These are phyloP conservation scores for Actinostola sp. DNA, from an alignment of 92 coral and sea anemone genomes.

Conservation along the genomic window DNA sequence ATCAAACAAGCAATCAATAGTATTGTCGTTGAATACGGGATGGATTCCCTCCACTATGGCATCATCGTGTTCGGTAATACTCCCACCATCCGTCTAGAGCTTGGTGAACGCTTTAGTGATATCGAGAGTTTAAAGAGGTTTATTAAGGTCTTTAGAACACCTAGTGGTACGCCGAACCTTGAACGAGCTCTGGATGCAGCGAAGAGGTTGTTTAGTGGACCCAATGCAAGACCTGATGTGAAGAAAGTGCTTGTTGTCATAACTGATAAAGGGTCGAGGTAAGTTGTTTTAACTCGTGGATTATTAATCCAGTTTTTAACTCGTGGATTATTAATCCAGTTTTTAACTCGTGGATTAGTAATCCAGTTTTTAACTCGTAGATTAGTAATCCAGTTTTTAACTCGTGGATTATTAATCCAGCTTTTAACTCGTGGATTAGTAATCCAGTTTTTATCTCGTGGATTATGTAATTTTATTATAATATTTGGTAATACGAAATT, in stretches of 20 bases:
- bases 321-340: too few species aligned
- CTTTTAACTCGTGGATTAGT: too few species aligned
- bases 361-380: too few species aligned
- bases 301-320: too few species aligned
- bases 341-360: too few species aligned
- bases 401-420: too few species aligned
- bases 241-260: slow-evolving; percentile 53
- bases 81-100: slow-evolving; percentile 34
- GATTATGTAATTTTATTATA: too few species aligned
- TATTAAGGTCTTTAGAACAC: slow-evolving; percentile 15
- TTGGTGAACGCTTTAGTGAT: slow-evolving; percentile 34
- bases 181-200: slow-evolving; percentile 57
- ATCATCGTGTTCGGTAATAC: slow-evolving; percentile 44
- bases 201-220: slow-evolving; percentile 42
- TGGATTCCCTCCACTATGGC: slow-evolving; percentile 40
- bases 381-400: too few species aligned
- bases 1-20: slow-evolving; percentile 52
- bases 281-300: too few species aligned
- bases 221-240: slow-evolving; percentile 63
- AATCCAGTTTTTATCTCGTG: too few species aligned
- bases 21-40: slow-evolving; percentile 46
- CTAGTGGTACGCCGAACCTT: slow-evolving; percentile 49
- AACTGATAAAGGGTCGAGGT: slow-evolving; percentile 48
- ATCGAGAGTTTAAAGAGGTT: slow-evolving; percentile 25
- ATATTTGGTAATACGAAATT: too few species aligned